Evolutionary conservation across 1,140 invertebrate species (phyloP), one percentile per base, ranked within the genome.

Genomic region (Colletes latitarsis): DNA sequence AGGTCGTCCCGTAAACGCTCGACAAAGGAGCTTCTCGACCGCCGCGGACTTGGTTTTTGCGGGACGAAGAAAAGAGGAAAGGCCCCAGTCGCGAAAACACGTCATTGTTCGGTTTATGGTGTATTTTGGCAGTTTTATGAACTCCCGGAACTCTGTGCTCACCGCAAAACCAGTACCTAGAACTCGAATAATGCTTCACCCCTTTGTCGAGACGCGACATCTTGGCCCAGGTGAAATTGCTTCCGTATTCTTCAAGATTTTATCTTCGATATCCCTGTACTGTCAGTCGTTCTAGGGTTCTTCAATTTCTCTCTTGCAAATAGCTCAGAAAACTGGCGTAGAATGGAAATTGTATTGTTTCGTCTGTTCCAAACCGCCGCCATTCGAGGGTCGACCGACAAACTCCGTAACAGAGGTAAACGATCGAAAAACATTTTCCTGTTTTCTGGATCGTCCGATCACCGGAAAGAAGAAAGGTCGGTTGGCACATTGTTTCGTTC

Each of bases 401-500:
- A 2, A 30, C 30, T 30, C 30, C 55, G 2, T 19, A 17, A n/a
- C 6, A 8, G 17, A n/a, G 17, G 55, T 57, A 57, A 57, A 57
- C 30, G 6, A 52, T 52, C 17, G 43, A 14, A 12, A 49, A 57
- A 17, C 17, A 6, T 17, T 57, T 49, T 49, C 10, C 10, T 1
- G 8, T 49, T 49, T 49, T 12, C 3, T 12, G 10, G 10, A 49
- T 49, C 49, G 49, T 6, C 3, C 30, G 46, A 19, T 67, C 4
- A n/a, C 19, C 55, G 57, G 49, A 57, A 43, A 74, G 52, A 75
- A 17, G 52, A 67, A 77, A 79, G 77, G 57, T 66, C 49, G 53
- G 52, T 49, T 10, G 53, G 41, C n/a, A 84, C 85, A 89, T 91
- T 90, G 90, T 90, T 86, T 82, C 81, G 77, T 90, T 90, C 88